Base-by-base conservation (phyloP, 2,888 invertebrate genomes). In the Scaptomyza tumidula region DNA sequence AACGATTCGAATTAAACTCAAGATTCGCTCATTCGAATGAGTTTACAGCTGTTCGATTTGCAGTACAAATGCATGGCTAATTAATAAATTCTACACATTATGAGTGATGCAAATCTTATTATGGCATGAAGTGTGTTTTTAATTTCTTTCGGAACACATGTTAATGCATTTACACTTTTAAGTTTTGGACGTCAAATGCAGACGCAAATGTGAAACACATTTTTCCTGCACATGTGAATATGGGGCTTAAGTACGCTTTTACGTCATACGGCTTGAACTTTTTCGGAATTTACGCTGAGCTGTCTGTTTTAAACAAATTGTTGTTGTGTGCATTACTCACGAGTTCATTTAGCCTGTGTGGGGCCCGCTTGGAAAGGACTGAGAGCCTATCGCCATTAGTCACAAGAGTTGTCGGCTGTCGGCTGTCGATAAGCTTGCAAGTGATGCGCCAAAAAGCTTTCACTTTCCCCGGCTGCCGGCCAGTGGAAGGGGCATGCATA, bases 391-490 rank as follows among this genome's bases (percentile, higher is more conserved):
- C 24, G 14, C 27, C 72, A 71, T 76, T 77, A 77, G 72, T 71
- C 73, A 66, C 49, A 66, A 54, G 14, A 19, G 27, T 33, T 33
- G 43, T 33, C 24, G 41, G 6, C 35, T 44, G 44, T 31, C 24
- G 24, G 24, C 35, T 44, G 48, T 41, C 35, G 65, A 62, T 77
- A 72, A 61, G 63, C 35, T 29, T 5, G 11, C 16, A 33, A 65
- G 44, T 64, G 60, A 70, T 71, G 72, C 14, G 50, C 45, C 56
- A 54, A 41, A 52, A 55, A 49, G 67, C 78, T 78, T 78, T 78
- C 63, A 78, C 75, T 78, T 73, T 75, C 71, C 29, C 70, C 45
- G 77, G 48, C 53, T 39, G 31, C 43, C 14, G 39, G 37, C 52
- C 52, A 54, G 33, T 24, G 35, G 24, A 10, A 52, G 4, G 4